phyloP scores from a whole-genome alignment of 2,888 invertebrate genomes.

The Pteria penguin region DNA sequence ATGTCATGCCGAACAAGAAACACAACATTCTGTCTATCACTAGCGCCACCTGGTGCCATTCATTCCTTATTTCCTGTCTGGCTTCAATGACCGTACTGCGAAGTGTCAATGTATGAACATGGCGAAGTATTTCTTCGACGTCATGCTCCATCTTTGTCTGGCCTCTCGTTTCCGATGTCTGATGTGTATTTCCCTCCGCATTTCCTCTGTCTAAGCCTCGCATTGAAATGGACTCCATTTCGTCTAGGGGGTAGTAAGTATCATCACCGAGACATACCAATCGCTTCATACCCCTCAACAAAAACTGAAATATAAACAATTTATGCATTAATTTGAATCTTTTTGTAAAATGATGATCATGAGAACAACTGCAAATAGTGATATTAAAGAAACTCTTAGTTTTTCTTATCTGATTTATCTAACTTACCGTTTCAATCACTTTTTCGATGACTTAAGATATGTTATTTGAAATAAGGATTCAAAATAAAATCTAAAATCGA shows the following conservation, averaged over 20 bases:
- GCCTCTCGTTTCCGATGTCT: slow-evolving; percentile 3
- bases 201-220: slow-evolving; percentile 62
- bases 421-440: too few relatives aligned
- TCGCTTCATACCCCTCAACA: slow-evolving; percentile 66
- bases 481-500: too few relatives aligned
- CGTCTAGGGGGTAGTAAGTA: slow-evolving; percentile 70
- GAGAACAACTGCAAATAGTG: too few relatives aligned
- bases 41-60: slow-evolving; percentile 75
- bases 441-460: too few relatives aligned
- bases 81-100: slow-evolving; percentile 58
- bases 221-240: slow-evolving; percentile 67
- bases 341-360: too few relatives aligned
- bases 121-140: slow-evolving; percentile 66
- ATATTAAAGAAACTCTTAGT: too few relatives aligned
- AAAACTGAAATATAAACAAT: slow-evolving; percentile 69
- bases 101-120: slow-evolving; percentile 61
- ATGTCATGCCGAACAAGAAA: slow-evolving; percentile 66
- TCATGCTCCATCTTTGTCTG: slow-evolving; percentile 64
- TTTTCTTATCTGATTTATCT: too few relatives aligned
- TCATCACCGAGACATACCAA: slow-evolving; percentile 69
- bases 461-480: too few relatives aligned
- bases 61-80: slow-evolving; percentile 60
- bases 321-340: too few relatives aligned
- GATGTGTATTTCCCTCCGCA: slow-evolving; percentile 23
- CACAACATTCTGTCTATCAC: slow-evolving; percentile 75